Conservation (phyloP, 2,113 vertebrate genomes). For the Seriola dumerili region DNA sequence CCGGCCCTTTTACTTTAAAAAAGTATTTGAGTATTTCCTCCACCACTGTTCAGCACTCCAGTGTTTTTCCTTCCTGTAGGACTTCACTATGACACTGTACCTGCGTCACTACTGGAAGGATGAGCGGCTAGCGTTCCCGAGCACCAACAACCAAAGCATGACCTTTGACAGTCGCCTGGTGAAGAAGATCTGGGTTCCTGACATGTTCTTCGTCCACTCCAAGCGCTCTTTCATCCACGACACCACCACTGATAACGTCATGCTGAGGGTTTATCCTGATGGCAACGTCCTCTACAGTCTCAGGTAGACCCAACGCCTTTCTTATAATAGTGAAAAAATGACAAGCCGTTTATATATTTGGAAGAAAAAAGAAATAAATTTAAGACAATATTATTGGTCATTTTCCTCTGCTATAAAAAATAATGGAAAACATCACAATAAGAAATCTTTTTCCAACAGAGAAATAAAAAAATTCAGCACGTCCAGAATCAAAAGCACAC, state of each 20-base stretch:
- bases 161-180: slow-evolving; percentile 96
- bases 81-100: slow-evolving; percentile 98
- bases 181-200: slow-evolving; percentile 99
- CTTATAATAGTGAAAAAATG: not conserved
- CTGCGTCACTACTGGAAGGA: slow-evolving; percentile 98
- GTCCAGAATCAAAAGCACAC: not conserved
- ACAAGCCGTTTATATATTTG: no score
- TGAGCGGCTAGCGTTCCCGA: slow-evolving; percentile 93
- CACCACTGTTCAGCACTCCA: not conserved
- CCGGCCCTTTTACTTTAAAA: not conserved
- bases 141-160: slow-evolving; percentile 98
- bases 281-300: slow-evolving; percentile 98
- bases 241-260: slow-evolving; percentile 97
- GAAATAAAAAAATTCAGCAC: not conserved
- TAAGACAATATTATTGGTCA: no score
- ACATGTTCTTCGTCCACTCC: slow-evolving; percentile 99
- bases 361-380: not conserved
- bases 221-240: slow-evolving; percentile 98
- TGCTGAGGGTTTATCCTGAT: slow-evolving; percentile 96
- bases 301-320: slow-evolving; percentile 82
- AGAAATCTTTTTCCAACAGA: not conserved
- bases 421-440: not conserved
- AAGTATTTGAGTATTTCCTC: no score
- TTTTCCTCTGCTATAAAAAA: no score
- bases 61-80: slow-evolving; percentile 78